Conservation (phyloP, 2,113 vertebrate species). For the Salvelinus fontinalis region DNA sequence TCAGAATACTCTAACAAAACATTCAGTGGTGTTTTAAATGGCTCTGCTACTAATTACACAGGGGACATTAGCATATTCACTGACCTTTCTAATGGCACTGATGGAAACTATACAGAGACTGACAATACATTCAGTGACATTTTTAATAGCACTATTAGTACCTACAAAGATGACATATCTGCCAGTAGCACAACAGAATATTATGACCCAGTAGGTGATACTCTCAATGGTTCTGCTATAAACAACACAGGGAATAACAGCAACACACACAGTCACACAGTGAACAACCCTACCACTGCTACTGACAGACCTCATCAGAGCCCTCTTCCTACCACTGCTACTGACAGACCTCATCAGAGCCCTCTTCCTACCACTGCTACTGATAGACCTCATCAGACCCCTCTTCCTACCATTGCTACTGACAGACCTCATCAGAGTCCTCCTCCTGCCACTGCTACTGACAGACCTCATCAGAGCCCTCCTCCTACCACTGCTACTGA, state of each 20-base stretch:
- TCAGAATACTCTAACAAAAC: conserved; percentile 1
- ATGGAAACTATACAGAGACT: conserved; percentile 26
- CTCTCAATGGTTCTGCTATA: conserved; percentile 7
- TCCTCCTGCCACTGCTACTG: too few species aligned
- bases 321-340: too few species aligned
- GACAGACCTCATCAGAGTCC: too few species aligned
- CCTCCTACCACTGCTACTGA: too few species aligned
- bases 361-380: too few species aligned
- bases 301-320: too few species aligned
- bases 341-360: too few species aligned
- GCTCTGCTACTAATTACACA: conserved; percentile 15
- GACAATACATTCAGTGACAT: background rate
- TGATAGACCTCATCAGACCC: too few species aligned
- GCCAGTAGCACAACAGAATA: conserved; percentile 12
- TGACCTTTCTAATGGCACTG: conserved; percentile 24
- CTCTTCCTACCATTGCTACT: too few species aligned
- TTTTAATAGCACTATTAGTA: conserved; percentile 14
- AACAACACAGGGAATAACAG: conserved; percentile 13
- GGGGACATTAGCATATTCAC: background rate
- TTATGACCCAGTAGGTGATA: background rate
- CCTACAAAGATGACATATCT: conserved; percentile 18
- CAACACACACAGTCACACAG: background rate
- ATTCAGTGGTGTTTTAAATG: background rate
- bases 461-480: background rate
- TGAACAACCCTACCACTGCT: background rate